Evolutionary conservation across 1,140 invertebrate genomes (phyloP), one percentile per base, ranked within the genome.

Genomic region (Neotoxoptera formosana): DNA sequence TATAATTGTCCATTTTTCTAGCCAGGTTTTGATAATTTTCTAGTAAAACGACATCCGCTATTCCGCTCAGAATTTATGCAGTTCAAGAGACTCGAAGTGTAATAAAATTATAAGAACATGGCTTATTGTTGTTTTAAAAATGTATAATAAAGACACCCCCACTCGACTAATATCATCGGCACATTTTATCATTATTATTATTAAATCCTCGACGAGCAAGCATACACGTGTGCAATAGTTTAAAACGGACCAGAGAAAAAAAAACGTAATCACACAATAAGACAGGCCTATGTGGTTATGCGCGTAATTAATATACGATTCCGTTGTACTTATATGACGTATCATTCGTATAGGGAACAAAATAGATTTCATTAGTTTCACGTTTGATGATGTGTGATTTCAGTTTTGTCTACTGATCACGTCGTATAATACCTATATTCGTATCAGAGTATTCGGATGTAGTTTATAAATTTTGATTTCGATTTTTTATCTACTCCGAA

Each of bases 321-420:
- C 41, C 41, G 60, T 17, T n/a, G 25, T 67, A 67, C 25, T 14
- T 14, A 4, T 67, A n/a, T n/a, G 4, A 25, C 8, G 9, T 67
- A 14, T 30, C 30, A 14, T 67, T 67, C 60, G 3, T 20, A 51
- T 51, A n/a, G 30, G 3, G 11, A n/a, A 76, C 4, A 76, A n/a
- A 76, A n/a, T 67, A n/a, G 4, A 76, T 76, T 76, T 76, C n/a
- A 76, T n/a, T 76, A 41, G 41, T 41, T 41, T 41, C 41, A 41
- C 30, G 60, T 76, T 76, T n/a, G n/a, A 76, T n/a, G 60, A 76
- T n/a, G 60, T 76, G 60, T 76, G n/a, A n/a, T n/a, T n/a, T n/a
- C n/a, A n/a, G 30, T 17, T 76, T 76, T 76, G 60, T 11, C 14
- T n/a, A 4, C n/a, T 34, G 60, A 76, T n/a, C 60, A 76, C 30